Conservation (phyloP, 2,888 invertebrate species). For the Agelastica alni region DNA sequence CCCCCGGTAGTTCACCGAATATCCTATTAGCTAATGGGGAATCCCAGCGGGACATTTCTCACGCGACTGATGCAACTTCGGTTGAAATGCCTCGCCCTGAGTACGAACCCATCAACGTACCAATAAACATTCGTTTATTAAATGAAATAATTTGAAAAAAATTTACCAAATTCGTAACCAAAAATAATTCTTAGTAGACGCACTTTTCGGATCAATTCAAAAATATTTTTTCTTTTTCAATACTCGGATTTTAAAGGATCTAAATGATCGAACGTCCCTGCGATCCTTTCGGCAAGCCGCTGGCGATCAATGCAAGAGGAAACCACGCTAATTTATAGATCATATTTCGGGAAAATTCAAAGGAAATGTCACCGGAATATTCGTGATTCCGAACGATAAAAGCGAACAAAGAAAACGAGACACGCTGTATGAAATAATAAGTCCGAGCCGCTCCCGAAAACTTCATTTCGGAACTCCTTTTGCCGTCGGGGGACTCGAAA, state of each 20-base stretch:
- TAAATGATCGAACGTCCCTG: too few species aligned
- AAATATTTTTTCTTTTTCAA: neutral
- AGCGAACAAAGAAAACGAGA: neutral
- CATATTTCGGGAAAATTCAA: neutral
- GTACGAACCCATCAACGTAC: conserved; percentile 6
- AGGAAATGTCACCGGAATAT: conserved; percentile 10
- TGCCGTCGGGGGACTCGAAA: conserved; percentile 5
- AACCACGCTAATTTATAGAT: conserved; percentile 8
- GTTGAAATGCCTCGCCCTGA: conserved; percentile 10
- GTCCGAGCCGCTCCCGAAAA: conserved; percentile 11
- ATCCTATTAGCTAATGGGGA: conserved; percentile 48
- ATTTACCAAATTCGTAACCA: too few species aligned
- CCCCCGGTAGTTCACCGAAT: conserved; percentile 16
- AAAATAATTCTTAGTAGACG: too few species aligned
- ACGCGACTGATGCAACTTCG: conserved; percentile 36
- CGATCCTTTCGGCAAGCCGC: too few species aligned
- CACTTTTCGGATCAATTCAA: neutral
- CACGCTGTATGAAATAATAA: neutral
- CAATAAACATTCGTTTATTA: neutral
- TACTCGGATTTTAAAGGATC: too few species aligned
- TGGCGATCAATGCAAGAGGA: too few species aligned
- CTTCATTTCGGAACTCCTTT: conserved; percentile 10
- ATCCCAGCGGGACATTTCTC: conserved; percentile 42
- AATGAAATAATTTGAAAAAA: neutral
- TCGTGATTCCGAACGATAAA: conserved; percentile 12